phyloP scores from a whole-genome alignment of 2,888 invertebrate species.

The Euzophera pinguis region DNA sequence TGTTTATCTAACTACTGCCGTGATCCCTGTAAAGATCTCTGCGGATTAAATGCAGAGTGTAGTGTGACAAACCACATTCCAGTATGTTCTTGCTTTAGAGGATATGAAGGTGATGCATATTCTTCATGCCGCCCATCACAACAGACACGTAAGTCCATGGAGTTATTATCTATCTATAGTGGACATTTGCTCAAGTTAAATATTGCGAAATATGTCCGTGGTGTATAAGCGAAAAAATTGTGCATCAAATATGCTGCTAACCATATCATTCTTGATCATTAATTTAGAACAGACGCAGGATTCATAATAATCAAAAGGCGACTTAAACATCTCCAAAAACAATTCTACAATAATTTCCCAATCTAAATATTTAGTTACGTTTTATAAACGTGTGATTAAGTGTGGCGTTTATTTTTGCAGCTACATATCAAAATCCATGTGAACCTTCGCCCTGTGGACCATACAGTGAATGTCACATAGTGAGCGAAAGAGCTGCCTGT shows the following conservation, averaged over 20 bases:
- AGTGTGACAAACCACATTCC: slow-evolving; percentile 90
- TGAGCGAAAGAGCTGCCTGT: slow-evolving; percentile 85
- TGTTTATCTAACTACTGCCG: slow-evolving; percentile 92
- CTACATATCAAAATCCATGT: slow-evolving; percentile 73
- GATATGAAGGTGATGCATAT: slow-evolving; percentile 91
- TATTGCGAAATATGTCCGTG: too few relatives aligned
- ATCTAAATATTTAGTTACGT: neutral
- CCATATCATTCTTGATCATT: too few relatives aligned
- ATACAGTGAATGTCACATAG: slow-evolving; percentile 85
- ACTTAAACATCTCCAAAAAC: too few relatives aligned
- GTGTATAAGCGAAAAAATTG: too few relatives aligned
- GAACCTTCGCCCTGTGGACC: slow-evolving; percentile 88
- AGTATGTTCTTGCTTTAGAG: slow-evolving; percentile 87
- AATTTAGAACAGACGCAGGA: too few relatives aligned
- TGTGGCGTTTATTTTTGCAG: neutral
- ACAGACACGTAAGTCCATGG: slow-evolving; percentile 77
- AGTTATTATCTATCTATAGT: neutral
- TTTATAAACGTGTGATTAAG: neutral
- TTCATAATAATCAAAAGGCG: too few relatives aligned
- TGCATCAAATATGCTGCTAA: too few relatives aligned
- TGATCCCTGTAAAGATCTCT: slow-evolving; percentile 91
- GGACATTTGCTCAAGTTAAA: too few relatives aligned
- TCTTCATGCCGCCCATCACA: slow-evolving; percentile 84
- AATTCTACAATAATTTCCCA: too few relatives aligned
- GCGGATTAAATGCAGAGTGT: slow-evolving; percentile 91